phyloP scores from a whole-genome alignment of 1,140 invertebrate species.

The Venturia canescens region DNA sequence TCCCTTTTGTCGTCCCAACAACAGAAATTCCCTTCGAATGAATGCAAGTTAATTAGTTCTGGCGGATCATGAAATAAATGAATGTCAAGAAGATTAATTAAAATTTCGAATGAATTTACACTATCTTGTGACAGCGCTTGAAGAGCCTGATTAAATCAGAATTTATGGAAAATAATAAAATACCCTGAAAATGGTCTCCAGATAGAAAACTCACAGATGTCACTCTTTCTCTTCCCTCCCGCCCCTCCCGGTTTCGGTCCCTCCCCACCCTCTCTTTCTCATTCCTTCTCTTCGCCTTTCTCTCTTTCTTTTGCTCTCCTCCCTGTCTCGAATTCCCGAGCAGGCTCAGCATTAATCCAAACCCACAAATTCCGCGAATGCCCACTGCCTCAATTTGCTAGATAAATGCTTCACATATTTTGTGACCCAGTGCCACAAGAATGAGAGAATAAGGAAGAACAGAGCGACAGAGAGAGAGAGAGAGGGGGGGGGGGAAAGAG shows the following conservation, averaged over 20 bases:
- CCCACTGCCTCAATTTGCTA: conserved; percentile 48
- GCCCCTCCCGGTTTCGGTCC: too few species aligned
- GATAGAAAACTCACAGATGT: not conserved
- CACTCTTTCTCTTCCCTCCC: not conserved
- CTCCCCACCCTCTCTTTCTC: not conserved
- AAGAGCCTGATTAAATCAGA: not conserved
- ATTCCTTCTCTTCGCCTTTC: not conserved
- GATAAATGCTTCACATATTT: conserved; percentile 48
- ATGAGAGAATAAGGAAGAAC: conserved; percentile 13
- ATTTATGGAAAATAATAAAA: not conserved
- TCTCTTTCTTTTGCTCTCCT: not conserved
- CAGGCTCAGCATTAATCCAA: conserved; percentile 44
- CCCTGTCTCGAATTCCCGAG: conserved; percentile 1
- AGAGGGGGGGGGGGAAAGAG: not conserved
- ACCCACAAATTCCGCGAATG: conserved; percentile 38
- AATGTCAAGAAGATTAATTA: too few species aligned
- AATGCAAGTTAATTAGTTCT: too few species aligned
- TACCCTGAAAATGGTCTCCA: not conserved
- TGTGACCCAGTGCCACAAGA: not conserved
- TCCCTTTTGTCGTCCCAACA: too few species aligned
- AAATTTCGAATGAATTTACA: too few species aligned
- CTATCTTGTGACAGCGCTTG: not conserved
- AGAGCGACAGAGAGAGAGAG: too few species aligned
- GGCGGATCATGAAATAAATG: too few species aligned
- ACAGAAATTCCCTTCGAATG: too few species aligned